Percentiles rank a stretch among this genome's conserved stretches.
Evolutionary conservation across 53 echinoderm and acorn worm genomes (phyloP).

Genomic region (Pentamera pediparva): DNA sequence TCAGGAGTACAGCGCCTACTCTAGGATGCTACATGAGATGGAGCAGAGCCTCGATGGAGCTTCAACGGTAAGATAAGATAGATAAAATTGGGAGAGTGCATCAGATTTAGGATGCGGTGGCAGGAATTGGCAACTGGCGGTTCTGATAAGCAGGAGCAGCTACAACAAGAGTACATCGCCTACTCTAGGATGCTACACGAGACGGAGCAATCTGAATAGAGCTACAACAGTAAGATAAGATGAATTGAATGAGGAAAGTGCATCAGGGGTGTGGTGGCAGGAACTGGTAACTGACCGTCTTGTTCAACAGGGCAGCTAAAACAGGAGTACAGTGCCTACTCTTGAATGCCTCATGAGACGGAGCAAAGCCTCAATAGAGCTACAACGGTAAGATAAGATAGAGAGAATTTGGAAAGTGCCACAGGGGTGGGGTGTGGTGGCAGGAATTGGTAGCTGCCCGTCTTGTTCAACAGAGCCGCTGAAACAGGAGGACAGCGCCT

Average conservation of each 20-base stretch:
- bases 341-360: constrained; percentile 93
- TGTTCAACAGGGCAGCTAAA: constrained; percentile 84
- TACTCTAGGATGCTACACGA: constrained; percentile 95
- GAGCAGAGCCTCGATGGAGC: constrained; percentile 90
- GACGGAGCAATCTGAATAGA: constrained; percentile 92
- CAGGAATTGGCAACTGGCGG: background rate
- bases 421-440: too few relatives aligned
- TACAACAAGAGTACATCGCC: constrained; percentile 96
- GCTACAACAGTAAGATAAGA: constrained; percentile 76
- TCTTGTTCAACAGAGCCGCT: too few relatives aligned
- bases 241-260: background rate
- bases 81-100: background rate
- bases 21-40: constrained; percentile 94
- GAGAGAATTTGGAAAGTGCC: too few relatives aligned
- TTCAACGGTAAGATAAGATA: constrained; percentile 65
- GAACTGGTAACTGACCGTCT: constrained; percentile 73
- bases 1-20: constrained; percentile 95
- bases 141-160: constrained; percentile 61
- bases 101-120: background rate
- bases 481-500: too few relatives aligned
- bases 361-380: constrained; percentile 91
- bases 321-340: constrained; percentile 95
- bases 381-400: constrained; percentile 66
- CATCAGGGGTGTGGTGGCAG: too few relatives aligned
- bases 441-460: background rate